These are phyloP conservation scores for Takifugu flavidus DNA, from an alignment of 2,113 vertebrate species.

Conservation along the genomic window DNA sequence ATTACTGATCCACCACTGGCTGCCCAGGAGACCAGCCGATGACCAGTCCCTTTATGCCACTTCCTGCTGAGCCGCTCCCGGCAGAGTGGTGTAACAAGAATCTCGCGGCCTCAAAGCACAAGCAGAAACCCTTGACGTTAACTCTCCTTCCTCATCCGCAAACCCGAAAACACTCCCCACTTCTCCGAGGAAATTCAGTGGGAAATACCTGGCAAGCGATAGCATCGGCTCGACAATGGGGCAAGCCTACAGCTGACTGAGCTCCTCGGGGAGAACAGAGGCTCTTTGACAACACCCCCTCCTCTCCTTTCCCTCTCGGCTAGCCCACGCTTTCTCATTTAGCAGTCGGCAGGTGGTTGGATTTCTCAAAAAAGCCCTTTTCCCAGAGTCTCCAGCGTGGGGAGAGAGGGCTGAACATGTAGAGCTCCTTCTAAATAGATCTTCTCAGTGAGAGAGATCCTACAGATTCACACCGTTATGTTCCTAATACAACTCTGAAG, in stretches of 20 bases:
- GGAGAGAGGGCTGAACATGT: constrained; percentile 46
- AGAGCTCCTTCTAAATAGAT: constrained; percentile 65
- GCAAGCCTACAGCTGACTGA: constrained; percentile 69
- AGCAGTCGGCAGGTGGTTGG: constrained; percentile 73
- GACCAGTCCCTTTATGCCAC: constrained; percentile 44
- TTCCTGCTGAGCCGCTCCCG: constrained; percentile 66
- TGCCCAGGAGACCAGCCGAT: constrained; percentile 3
- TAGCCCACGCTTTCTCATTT: constrained; percentile 72
- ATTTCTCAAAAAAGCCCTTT: constrained; percentile 70
- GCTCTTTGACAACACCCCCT: constrained; percentile 64
- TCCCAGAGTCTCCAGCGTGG: constrained; percentile 54
- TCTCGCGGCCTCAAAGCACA: constrained; percentile 36
- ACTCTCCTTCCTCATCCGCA: constrained; percentile 46
- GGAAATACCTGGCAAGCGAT: constrained; percentile 68
- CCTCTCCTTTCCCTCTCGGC: constrained; percentile 50
- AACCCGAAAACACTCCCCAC: constrained; percentile 38
- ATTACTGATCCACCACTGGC: constrained; percentile 31
- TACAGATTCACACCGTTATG: constrained; percentile 50
- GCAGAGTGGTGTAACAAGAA: constrained; percentile 51
- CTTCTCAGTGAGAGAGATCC: constrained; percentile 52
- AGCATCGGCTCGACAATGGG: constrained; percentile 59
- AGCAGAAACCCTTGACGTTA: constrained; percentile 46
- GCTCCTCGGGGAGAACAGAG: constrained; percentile 71
- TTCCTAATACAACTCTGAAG: constrained; percentile 47
- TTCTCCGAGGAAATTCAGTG: constrained; percentile 48